Conservation (phyloP, 1,140 invertebrate genomes). For the Philopotamus ludificatus region DNA sequence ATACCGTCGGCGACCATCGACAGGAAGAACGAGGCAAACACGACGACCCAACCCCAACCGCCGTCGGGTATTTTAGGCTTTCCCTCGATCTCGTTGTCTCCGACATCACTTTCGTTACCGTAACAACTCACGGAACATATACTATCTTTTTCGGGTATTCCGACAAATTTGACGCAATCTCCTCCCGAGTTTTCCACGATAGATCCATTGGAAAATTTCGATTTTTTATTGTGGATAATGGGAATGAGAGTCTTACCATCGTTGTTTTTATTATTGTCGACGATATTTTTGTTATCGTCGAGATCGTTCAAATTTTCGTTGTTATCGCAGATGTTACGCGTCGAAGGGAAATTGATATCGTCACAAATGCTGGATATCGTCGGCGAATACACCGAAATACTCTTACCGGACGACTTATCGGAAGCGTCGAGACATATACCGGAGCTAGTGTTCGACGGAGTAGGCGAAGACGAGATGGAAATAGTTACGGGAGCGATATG, state of each 20-base stretch:
- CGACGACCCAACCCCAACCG: conserved; percentile 87
- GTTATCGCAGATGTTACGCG: conserved; percentile 42
- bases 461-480: conserved; percentile 1
- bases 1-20: conserved; percentile 95
- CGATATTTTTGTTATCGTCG: conserved; percentile 33
- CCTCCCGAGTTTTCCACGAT: conserved; percentile 36
- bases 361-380: conserved; percentile 45
- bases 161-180: conserved; percentile 55
- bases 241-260: not conserved
- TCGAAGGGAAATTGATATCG: conserved; percentile 41
- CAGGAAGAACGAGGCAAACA: conserved; percentile 78
- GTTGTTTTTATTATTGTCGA: conserved; percentile 1
- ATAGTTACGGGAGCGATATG: not conserved
- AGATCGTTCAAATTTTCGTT: conserved; percentile 43
- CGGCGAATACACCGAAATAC: conserved; percentile 43
- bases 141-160: conserved; percentile 55
- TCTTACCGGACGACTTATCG: conserved; percentile 25
- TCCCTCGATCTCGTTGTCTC: conserved; percentile 42
- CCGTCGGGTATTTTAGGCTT: conserved; percentile 64
- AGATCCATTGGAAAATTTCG: conserved; percentile 10
- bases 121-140: conserved; percentile 53
- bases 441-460: conserved; percentile 42
- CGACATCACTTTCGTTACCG: conserved; percentile 43
- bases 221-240: not conserved
- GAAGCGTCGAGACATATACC: conserved; percentile 41